These are phyloP conservation scores for Stenoptilia bipunctidactyla DNA, from an alignment of 2,888 invertebrate species.

Conservation along the genomic window DNA sequence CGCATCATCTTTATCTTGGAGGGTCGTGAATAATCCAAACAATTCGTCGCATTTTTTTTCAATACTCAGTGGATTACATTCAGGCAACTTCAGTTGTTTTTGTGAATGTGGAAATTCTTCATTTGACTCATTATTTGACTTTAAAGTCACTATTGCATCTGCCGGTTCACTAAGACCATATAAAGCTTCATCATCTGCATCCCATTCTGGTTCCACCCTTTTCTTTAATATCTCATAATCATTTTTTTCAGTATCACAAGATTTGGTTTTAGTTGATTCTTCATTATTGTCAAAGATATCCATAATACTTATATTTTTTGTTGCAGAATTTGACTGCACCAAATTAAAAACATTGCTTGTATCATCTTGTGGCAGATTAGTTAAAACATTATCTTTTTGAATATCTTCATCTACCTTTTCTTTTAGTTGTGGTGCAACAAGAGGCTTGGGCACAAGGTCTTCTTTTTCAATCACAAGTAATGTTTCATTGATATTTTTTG, in stretches of 20 bases:
- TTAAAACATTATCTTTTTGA: conserved; percentile 3
- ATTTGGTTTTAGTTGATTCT: conserved; percentile 25
- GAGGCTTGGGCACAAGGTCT: no score
- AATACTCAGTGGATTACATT: conserved; percentile 15
- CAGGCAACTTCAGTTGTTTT: not conserved
- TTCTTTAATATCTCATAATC: conserved; percentile 32
- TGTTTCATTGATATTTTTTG: no score
- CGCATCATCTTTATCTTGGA: not conserved
- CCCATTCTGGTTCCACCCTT: conserved; percentile 46
- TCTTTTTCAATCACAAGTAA: no score
- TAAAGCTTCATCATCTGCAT: conserved; percentile 61
- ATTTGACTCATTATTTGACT: not conserved
- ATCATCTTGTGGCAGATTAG: no score
- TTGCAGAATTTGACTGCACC: conserved; percentile 36
- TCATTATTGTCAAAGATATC: conserved; percentile 46
- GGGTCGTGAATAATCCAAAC: conserved; percentile 25
- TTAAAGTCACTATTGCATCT: not conserved
- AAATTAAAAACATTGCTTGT: conserved; percentile 33
- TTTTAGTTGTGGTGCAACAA: conserved; percentile 1
- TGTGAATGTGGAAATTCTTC: not conserved
- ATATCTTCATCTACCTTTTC: conserved; percentile 19
- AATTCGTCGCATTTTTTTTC: conserved; percentile 37
- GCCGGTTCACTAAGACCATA: conserved; percentile 24
- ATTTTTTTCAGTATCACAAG: conserved; percentile 24
- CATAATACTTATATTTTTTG: conserved; percentile 51